Evolutionary conservation across 2,797 vertebrate genomes (phyloP).

Genomic region (Lepus townsendii): DNA sequence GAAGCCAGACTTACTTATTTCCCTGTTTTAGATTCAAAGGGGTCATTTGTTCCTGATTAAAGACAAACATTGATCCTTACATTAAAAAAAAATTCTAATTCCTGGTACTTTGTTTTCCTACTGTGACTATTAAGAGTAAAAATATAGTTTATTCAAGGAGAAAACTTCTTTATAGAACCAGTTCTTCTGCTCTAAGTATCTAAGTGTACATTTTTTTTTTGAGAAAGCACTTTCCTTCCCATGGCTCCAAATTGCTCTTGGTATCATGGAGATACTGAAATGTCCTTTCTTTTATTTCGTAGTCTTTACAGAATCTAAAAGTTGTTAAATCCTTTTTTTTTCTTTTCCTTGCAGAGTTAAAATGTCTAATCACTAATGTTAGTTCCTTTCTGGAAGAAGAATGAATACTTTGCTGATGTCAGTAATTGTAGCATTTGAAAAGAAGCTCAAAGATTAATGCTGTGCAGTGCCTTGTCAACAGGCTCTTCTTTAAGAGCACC

Average conservation of each 20-base stretch:
- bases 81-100: constrained; percentile 40
- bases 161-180: constrained; percentile 64
- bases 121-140: constrained; percentile 11
- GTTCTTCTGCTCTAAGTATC: background rate
- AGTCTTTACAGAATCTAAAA: constrained; percentile 38
- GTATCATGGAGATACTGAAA: background rate
- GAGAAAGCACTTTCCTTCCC: constrained; percentile 29
- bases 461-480: background rate
- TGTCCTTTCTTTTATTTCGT: constrained; percentile 32
- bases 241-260: background rate
- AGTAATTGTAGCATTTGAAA: constrained; percentile 55
- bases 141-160: constrained; percentile 59
- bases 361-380: constrained; percentile 28
- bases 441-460: constrained; percentile 52
- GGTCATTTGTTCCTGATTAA: constrained; percentile 71
- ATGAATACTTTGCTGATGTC: constrained; percentile 42
- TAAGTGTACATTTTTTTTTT: background rate
- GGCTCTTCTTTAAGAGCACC: background rate
- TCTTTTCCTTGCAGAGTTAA: constrained; percentile 46
- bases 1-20: constrained; percentile 61
- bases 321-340: background rate
- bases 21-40: constrained; percentile 64
- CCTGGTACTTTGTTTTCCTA: constrained; percentile 17
- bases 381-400: constrained; percentile 40
- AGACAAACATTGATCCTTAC: constrained; percentile 69